phyloP scores from a whole-genome alignment of 2,888 invertebrate species.

The Griposia aprilina region DNA sequence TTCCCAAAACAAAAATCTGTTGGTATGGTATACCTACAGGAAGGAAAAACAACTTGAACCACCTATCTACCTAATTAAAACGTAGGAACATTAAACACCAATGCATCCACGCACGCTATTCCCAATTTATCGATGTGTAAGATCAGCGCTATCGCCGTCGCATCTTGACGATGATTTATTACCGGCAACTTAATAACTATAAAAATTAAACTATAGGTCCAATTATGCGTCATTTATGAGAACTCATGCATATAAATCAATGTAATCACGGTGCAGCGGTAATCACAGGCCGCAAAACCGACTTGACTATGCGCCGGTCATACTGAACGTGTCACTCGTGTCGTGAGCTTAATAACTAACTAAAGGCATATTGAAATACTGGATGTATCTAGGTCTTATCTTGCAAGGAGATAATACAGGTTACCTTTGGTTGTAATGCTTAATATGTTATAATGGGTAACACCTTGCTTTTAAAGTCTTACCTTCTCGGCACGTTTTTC shows the following conservation, averaged over 20 bases:
- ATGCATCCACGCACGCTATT: conserved; percentile 61
- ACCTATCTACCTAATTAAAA: conserved; percentile 32
- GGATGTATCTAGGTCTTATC: not conserved
- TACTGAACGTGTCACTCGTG: conserved; percentile 50
- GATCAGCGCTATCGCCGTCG: conserved; percentile 69
- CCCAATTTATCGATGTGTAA: conserved; percentile 69
- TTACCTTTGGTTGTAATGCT: not conserved
- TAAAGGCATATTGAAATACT: conserved; percentile 44
- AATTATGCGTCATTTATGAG: conserved; percentile 86
- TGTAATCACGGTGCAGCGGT: conserved; percentile 78
- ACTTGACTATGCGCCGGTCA: conserved; percentile 37
- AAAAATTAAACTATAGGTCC: conserved; percentile 79
- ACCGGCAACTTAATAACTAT: conserved; percentile 75
- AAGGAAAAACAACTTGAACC: conserved; percentile 10
- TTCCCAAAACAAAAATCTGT: not conserved
- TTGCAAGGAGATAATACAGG: not conserved
- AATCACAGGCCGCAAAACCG: conserved; percentile 78
- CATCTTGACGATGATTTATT: conserved; percentile 83
- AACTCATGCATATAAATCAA: conserved; percentile 88
- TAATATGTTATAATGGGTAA: not conserved
- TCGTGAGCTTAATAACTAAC: conserved; percentile 30
- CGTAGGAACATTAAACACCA: conserved; percentile 48
- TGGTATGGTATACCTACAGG: not conserved
- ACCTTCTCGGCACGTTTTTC: not conserved
- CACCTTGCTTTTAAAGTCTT: not conserved